A percentile compares a stretch with the other conserved stretches of the same genome.
Conservation (phyloP, 2,797 vertebrate species). For the Ctenopoma kingsleyae region DNA sequence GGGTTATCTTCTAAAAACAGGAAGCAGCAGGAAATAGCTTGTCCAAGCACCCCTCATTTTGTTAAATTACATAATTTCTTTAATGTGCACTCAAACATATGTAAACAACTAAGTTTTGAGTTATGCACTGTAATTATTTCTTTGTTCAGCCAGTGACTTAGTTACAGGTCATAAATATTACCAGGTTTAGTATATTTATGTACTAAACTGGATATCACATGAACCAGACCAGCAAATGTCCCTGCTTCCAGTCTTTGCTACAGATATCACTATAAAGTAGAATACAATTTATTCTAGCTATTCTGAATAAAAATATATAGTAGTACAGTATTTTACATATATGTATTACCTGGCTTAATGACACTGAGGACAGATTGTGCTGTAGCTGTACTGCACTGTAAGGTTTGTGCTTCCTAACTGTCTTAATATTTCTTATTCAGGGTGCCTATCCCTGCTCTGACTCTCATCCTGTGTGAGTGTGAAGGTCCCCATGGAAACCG, state of each 20-base stretch:
- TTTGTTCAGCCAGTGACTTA: background rate
- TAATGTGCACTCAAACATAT: background rate
- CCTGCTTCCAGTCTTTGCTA: too few relatives aligned
- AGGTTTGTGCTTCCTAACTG: background rate
- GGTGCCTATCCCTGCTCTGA: slow-evolving; percentile 81
- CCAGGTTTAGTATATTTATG: background rate
- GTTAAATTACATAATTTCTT: background rate
- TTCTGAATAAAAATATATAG: too few relatives aligned
- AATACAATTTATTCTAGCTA: too few relatives aligned
- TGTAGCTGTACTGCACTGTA: background rate
- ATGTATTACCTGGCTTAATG: background rate
- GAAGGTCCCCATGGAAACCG: slow-evolving; percentile 83
- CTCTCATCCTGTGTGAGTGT: slow-evolving; percentile 59
- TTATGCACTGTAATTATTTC: background rate
- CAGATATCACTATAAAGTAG: too few relatives aligned
- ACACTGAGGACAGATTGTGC: background rate
- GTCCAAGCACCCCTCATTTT: background rate
- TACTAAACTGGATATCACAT: background rate
- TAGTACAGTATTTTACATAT: background rate
- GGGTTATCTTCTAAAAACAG: background rate
- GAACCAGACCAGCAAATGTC: too few relatives aligned
- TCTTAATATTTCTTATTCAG: slow-evolving; percentile 50
- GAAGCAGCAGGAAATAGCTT: background rate
- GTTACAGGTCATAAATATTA: too few relatives aligned
- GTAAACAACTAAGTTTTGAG: too few relatives aligned